Base-by-base conservation (phyloP, 2,888 invertebrate species). In the Drosophila histrio region DNA sequence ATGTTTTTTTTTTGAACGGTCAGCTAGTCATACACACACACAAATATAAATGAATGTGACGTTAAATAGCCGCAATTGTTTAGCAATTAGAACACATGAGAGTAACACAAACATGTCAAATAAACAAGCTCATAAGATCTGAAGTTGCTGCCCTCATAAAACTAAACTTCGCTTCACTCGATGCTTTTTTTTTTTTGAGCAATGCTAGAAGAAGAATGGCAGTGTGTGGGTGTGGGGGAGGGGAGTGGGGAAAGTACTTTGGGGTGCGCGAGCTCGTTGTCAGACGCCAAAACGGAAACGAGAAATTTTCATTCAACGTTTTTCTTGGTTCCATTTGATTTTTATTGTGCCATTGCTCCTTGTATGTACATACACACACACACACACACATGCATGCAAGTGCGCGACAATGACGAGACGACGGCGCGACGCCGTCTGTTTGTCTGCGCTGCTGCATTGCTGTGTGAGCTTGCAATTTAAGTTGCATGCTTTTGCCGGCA, bases 331-430 rank as follows among this genome's bases (percentile, higher is more conserved):
- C 32, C 63, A 64, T 68, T 75, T 72, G 59, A 46, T 57, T 76
- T 77, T 76, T 73, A 70, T 76, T 69, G 77, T 77, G 77, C 77
- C 72, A 65, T 77, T 76, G 73, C 75, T 77, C 72, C 75, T 76
- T 75, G 59, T 61, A 65, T 56, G 69, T 65, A 36, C 38, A 61
- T 36, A 7, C 15, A 19, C 26, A 46, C 8, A 50, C 11, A 28
- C 13, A 47, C 32, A 47, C 50, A 24, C 13, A 19, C 34, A 34
- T 36, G 30, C 5, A 26, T 49, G 38, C 15, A 38, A 26, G 53
- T 47, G 50, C 22, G 46, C 46, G 63, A 69, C 32, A 58, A 64
- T 50, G 70, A 39, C 67, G 63, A 63, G 72, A 68, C 72, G 60
- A 52, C 62, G 63, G 52, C 70, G 64, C 67, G 63, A 68, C 71